These are phyloP conservation scores for Periparus ater DNA, from an alignment of 2,797 vertebrate species.

Conservation along the genomic window DNA sequence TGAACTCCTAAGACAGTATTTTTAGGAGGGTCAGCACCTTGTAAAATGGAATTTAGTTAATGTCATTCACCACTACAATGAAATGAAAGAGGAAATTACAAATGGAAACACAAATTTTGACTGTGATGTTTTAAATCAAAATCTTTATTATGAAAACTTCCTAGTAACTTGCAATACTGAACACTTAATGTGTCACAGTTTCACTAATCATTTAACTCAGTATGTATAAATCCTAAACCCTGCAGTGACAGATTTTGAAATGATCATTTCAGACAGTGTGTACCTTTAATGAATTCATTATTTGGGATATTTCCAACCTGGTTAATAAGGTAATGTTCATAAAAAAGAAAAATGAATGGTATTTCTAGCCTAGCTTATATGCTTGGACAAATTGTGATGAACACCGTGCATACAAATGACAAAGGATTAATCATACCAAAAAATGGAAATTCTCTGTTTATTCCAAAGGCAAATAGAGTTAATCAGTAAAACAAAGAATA, in stretches of 20 bases:
- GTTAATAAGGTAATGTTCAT: slow-evolving; percentile 58
- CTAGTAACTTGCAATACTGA: background rate
- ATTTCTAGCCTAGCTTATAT: slow-evolving; percentile 13
- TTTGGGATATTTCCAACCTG: slow-evolving; percentile 59
- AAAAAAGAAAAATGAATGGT: slow-evolving; percentile 51
- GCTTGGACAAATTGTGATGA: slow-evolving; percentile 17
- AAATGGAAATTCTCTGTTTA: background rate
- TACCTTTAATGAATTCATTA: slow-evolving; percentile 58
- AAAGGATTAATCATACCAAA: background rate
- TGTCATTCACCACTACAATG: background rate
- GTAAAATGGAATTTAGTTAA: slow-evolving; percentile 9
- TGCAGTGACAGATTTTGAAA: slow-evolving; percentile 41
- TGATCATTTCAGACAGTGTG: slow-evolving; percentile 21
- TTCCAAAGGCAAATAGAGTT: background rate
- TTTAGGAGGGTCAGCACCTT: background rate
- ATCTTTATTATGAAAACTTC: slow-evolving; percentile 32
- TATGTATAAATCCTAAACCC: slow-evolving; percentile 46
- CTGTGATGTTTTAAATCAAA: background rate
- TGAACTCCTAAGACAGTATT: background rate
- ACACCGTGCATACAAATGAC: background rate
- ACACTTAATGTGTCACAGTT: slow-evolving; percentile 11
- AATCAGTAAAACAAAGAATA: background rate
- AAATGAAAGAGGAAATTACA: slow-evolving; percentile 34
- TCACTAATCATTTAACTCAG: slow-evolving; percentile 48
- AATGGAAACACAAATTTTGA: slow-evolving; percentile 3